Percentiles rank a stretch among this genome's conserved stretches.
phyloP scores from a whole-genome alignment of 2,113 vertebrate species.

The Atractosteus spatula region DNA sequence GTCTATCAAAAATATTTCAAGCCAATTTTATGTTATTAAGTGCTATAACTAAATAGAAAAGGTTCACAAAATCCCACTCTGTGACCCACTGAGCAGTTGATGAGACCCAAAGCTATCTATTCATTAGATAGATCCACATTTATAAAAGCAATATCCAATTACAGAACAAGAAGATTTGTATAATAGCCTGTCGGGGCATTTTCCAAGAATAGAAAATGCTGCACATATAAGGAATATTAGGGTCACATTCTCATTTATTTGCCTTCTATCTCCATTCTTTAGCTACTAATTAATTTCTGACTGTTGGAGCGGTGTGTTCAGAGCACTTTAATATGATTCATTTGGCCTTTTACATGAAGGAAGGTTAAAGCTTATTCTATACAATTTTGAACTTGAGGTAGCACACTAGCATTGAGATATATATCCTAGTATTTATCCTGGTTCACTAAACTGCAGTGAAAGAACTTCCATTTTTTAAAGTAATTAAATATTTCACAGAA shows the following conservation, averaged over 20 bases:
- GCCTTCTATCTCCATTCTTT: constrained; percentile 73
- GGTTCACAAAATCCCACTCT: constrained; percentile 1
- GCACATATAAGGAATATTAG: constrained; percentile 50
- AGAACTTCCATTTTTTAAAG: too few relatives aligned
- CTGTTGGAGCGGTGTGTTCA: constrained; percentile 50
- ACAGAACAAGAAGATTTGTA: constrained; percentile 71
- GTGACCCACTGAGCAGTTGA: constrained; percentile 36
- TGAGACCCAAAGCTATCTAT: constrained; percentile 61
- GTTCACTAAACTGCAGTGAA: neutral
- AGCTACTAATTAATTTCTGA: constrained; percentile 78
- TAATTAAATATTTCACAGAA: too few relatives aligned
- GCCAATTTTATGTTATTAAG: constrained; percentile 10
- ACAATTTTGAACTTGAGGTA: constrained; percentile 18
- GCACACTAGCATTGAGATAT: constrained; percentile 12
- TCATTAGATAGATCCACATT: constrained; percentile 68
- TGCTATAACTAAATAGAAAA: constrained; percentile 16
- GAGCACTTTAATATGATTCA: constrained; percentile 65
- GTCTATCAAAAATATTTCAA: constrained; percentile 1
- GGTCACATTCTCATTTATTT: constrained; percentile 79
- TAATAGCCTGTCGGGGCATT: constrained; percentile 67
- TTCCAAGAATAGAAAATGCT: constrained; percentile 30
- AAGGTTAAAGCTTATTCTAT: constrained; percentile 29
- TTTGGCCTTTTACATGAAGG: constrained; percentile 52
- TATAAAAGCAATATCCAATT: constrained; percentile 81
- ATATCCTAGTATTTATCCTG: constrained; percentile 8